These are phyloP conservation scores for Meriones unguiculatus DNA, from an alignment of 2,113 vertebrate species.

Conservation along the genomic window DNA sequence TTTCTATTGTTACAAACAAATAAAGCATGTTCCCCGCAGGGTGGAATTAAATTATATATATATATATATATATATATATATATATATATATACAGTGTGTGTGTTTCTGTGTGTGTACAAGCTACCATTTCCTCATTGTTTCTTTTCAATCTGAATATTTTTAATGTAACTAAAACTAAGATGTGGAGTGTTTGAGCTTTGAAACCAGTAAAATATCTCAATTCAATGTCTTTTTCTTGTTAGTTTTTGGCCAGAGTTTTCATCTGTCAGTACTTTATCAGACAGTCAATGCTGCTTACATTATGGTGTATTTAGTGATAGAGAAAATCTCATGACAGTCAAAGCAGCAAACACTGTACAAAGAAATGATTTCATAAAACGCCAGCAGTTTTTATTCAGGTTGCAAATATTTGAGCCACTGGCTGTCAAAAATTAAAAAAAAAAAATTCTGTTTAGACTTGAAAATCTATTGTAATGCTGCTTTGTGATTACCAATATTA, in stretches of 20 bases:
- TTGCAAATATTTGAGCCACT: neutral
- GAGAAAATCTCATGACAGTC: neutral
- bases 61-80: too few relatives aligned
- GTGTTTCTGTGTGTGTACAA: neutral
- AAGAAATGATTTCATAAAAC: neutral
- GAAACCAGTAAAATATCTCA: constrained; percentile 13
- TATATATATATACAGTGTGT: too few relatives aligned
- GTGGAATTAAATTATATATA: too few relatives aligned
- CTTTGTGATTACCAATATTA: neutral
- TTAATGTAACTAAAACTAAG: neutral
- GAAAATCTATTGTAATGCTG: neutral
- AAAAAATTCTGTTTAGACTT: neutral
- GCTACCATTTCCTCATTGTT: neutral
- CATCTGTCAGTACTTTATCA: constrained; percentile 30
- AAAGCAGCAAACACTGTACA: neutral
- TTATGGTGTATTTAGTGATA: neutral
- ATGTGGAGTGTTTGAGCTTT: neutral
- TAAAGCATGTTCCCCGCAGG: neutral
- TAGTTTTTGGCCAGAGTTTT: constrained; percentile 18
- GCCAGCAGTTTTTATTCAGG: neutral
- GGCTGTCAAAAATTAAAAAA: neutral
- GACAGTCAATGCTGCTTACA: constrained; percentile 16
- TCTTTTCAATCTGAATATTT: neutral
- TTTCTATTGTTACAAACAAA: neutral
- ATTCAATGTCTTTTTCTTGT: constrained; percentile 54